Base-by-base conservation (phyloP, 35 echinoderm and acorn worm genomes). In the Amphiura filiformis region DNA sequence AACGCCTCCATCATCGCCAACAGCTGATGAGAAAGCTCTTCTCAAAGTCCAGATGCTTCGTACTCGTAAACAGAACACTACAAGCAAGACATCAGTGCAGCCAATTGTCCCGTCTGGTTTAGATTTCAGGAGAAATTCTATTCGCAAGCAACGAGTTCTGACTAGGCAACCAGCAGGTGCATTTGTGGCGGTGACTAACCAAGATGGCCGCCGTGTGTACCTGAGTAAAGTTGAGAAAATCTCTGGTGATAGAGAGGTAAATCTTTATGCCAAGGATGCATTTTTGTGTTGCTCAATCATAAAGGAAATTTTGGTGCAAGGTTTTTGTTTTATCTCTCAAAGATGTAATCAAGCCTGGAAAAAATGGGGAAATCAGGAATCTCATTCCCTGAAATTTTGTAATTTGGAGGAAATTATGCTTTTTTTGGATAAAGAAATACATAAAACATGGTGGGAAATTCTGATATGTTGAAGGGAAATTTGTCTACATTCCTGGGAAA, bases 1-100 rank as follows among this genome's bases (percentile, higher is more conserved):
- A 78, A 94, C 96, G 14, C 96, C 96, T 36, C 96, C 93, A 28
- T 42, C 93, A 23, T 92, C 96, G 18, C 93, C 96, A 79, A 75
- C 90, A 26, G 80, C 90, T 11, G 87, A 86, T 31, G 87, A 87
- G 36, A 92, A 87, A 78, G 86, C 82, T 30, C 49, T 96, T 13
- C 41, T 64, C 42, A 37, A 85, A 75, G 85, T 93, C 61, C 56
- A 84, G 22, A 76, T 36, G 38, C 61, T 90, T n/a, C 70, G 80
- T 64, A 70, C 32, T 36, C 78, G 64, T 18, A 42, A 88, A 52
- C 87, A 80, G 20, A 84, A 49, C 80, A 1, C 20, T 34, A 33
- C 61, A 35, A 81, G 81, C 30, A 32, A 31, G 13, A 75, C 42
- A 35, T 40, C 42, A 26, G 56, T 56, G 35, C 35, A 65, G 18